Evolutionary conservation across 2,888 invertebrate genomes (phyloP), one percentile per base, ranked within the genome.

Genomic region (Mesorhabditis spiculigera): DNA sequence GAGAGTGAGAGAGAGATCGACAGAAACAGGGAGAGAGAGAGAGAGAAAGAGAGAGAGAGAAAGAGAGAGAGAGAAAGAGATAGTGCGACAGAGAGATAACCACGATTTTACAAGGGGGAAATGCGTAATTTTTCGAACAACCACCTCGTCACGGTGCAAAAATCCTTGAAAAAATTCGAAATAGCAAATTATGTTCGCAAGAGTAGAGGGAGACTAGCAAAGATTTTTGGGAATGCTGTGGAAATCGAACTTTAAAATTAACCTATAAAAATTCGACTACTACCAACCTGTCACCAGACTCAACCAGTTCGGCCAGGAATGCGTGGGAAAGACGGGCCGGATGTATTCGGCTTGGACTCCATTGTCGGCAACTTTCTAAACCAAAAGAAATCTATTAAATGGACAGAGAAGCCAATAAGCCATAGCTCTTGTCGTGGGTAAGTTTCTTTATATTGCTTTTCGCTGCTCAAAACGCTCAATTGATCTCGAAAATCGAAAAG

Each of bases 281-380:
- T 43, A 65, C 76, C 41, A 45, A 85, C 85, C 85, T 42, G 85
- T 85, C 6, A 79, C 80, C 13, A 86, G 71, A 70, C 80, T 80
- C 71, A 81, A 79, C 83, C 82, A 85, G 67, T 82, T 85, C 5
- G 85, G 85, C 78, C 83, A 85, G 5, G 77, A 78, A 64, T 82
- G 80, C 1, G 85, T 83, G 65, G 85, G 85, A 68, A 83, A 85
- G 10, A 78, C 69, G 0, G 84, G 82, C 64, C 76, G 81, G 65
- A 85, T 71, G 68, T 82, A 81, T 45, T 82, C 80, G 4, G 82
- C 83, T 65, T 81, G 79, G 8, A 80, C 81, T 63, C 85, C 85
- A 62, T 77, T 72, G 8, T 74, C 42, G 65, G 45, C 43, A 41
- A 16, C 5, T 43, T 43, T 43, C 4, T 28, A 41, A 43, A 66